phyloP scores from a whole-genome alignment of 2,113 vertebrate species.

The Aepyceros melampus region DNA sequence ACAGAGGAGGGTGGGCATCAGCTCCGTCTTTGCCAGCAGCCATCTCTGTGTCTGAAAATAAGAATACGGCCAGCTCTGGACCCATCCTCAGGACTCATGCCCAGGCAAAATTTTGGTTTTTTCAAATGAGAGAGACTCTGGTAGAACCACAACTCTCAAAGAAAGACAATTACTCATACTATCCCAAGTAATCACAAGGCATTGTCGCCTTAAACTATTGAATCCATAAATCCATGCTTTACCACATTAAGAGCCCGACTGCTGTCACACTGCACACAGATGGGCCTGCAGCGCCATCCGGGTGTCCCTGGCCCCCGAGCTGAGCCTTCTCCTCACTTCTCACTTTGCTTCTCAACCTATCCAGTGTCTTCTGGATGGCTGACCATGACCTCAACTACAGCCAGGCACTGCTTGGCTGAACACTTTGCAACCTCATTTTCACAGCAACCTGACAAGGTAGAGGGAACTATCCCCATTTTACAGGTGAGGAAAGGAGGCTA shows the following conservation, averaged over 20 bases:
- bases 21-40: background rate
- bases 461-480: background rate
- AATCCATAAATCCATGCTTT: background rate
- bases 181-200: background rate
- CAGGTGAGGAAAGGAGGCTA: background rate
- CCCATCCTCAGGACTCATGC: background rate
- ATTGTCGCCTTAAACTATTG: background rate
- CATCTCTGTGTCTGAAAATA: background rate
- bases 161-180: background rate
- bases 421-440: background rate
- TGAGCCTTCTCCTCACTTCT: background rate
- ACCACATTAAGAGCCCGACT: background rate
- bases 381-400: background rate
- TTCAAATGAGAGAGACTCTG: background rate
- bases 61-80: background rate
- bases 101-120: background rate
- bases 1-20: background rate
- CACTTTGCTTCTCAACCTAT: background rate
- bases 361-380: background rate
- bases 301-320: fast-evolving
- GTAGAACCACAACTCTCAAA: background rate
- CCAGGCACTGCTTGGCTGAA: no score
- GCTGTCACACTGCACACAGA: fast-evolving
- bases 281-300: fast-evolving
- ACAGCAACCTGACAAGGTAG: background rate